These are phyloP conservation scores for Sinodicranocentrus sp. DNA, from an alignment of 2,888 invertebrate species.

Conservation along the genomic window DNA sequence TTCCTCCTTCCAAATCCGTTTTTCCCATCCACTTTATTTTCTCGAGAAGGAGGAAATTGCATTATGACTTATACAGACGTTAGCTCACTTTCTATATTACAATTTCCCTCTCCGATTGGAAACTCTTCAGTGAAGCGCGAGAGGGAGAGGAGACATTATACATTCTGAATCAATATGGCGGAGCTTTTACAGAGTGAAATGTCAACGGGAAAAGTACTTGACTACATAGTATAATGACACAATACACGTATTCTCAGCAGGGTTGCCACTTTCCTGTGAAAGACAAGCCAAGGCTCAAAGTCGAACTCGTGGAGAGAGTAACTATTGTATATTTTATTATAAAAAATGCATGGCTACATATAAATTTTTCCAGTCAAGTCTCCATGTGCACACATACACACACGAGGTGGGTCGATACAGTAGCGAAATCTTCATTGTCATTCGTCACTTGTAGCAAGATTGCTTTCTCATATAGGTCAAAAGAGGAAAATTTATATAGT, in stretches of 20 bases:
- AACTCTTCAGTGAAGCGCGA: neutral
- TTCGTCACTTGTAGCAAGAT: slow-evolving; percentile 5
- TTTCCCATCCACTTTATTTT: neutral
- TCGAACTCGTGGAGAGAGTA: neutral
- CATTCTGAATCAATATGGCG: slow-evolving; percentile 18
- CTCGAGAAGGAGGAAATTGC: slow-evolving; percentile 6
- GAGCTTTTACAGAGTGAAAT: slow-evolving; percentile 19
- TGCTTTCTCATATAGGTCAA: slow-evolving; percentile 33
- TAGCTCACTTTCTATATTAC: slow-evolving; percentile 2
- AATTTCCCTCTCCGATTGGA: neutral
- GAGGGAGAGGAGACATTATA: neutral
- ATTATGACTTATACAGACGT: too few species aligned
- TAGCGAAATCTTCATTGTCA: slow-evolving; percentile 16
- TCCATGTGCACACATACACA: neutral
- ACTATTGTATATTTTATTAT: neutral
- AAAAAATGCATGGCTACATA: neutral
- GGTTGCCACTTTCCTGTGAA: neutral
- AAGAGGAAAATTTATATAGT: slow-evolving; percentile 9
- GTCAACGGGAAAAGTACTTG: slow-evolving; percentile 27
- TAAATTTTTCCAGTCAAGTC: neutral
- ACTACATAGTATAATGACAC: slow-evolving; percentile 20
- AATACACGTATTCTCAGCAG: slow-evolving; percentile 30
- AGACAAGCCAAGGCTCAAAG: neutral
- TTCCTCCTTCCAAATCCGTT: neutral
- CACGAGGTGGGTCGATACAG: neutral